Evolutionary conservation across 2,888 invertebrate genomes (phyloP).

Genomic region (Acanthosepion lycidas): DNA sequence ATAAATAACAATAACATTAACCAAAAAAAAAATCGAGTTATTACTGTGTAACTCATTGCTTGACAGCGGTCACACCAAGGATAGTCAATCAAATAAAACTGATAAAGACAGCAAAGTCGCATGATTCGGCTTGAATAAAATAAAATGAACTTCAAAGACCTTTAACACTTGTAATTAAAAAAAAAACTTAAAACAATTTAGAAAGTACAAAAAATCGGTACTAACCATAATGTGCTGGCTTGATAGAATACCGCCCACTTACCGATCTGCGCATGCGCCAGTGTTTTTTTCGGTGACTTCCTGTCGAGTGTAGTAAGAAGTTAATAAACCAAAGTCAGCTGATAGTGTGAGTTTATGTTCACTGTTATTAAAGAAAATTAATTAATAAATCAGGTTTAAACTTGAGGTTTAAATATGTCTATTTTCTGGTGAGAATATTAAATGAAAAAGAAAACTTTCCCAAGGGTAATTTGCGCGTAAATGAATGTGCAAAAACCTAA

Average conservation of each 20-base stretch:
- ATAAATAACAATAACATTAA: no score
- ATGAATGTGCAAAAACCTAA: no score
- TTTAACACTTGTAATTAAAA: not conserved
- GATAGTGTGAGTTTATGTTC: not conserved
- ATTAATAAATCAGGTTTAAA: no score
- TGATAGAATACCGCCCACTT: conserved; percentile 44
- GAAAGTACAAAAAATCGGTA: not conserved
- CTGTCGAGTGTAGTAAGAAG: not conserved
- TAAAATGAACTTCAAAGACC: not conserved
- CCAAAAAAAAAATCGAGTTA: not conserved
- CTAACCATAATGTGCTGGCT: conserved; percentile 6
- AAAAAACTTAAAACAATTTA: not conserved
- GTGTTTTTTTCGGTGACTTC: conserved; percentile 37
- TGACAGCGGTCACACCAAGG: not conserved
- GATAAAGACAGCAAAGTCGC: not conserved
- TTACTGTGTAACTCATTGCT: not conserved
- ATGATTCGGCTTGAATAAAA: not conserved
- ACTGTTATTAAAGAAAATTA: no score
- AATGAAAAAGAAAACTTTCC: no score
- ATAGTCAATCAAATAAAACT: not conserved
- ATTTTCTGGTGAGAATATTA: no score
- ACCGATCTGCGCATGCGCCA: conserved; percentile 41
- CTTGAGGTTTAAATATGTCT: no score
- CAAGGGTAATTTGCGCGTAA: no score
- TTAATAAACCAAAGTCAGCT: not conserved